A percentile compares a stretch with the other conserved stretches of the same genome.
These are phyloP conservation scores for Carposina sasakii DNA, from an alignment of 1,140 invertebrate species.

Conservation along the genomic window DNA sequence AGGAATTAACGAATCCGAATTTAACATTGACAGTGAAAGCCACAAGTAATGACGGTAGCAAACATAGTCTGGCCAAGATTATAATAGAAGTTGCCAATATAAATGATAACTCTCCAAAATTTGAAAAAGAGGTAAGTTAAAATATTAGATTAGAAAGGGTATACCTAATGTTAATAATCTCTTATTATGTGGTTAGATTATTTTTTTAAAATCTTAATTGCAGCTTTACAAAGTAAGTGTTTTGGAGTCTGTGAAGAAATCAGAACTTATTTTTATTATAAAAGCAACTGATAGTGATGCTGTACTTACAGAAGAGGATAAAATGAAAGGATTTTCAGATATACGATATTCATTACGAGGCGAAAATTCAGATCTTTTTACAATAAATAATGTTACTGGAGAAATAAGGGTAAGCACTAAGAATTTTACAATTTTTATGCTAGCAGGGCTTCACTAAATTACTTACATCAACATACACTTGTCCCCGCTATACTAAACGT, in stretches of 20 bases:
- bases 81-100: slow-evolving; percentile 81
- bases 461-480: too few species aligned
- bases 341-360: slow-evolving; percentile 80
- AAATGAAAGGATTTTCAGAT: slow-evolving; percentile 77
- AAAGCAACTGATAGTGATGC: slow-evolving; percentile 82
- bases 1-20: slow-evolving; percentile 77
- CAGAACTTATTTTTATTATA: slow-evolving; percentile 79
- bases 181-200: neutral
- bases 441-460: too few species aligned
- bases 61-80: slow-evolving; percentile 79
- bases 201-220: slow-evolving; percentile 18
- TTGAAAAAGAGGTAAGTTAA: slow-evolving; percentile 75
- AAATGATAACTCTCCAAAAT: slow-evolving; percentile 86
- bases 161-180: neutral
- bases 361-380: slow-evolving; percentile 81
- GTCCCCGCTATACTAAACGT: too few species aligned
- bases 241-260: slow-evolving; percentile 79
- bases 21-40: slow-evolving; percentile 83
- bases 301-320: slow-evolving; percentile 74
- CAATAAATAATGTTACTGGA: slow-evolving; percentile 79
- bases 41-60: slow-evolving; percentile 78
- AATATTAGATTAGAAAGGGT: neutral
- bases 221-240: slow-evolving; percentile 80
- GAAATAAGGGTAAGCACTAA: slow-evolving; percentile 72
- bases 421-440: too few species aligned